phyloP scores from a whole-genome alignment of 2,888 invertebrate species.

The Drosophila fulvimacula region DNA sequence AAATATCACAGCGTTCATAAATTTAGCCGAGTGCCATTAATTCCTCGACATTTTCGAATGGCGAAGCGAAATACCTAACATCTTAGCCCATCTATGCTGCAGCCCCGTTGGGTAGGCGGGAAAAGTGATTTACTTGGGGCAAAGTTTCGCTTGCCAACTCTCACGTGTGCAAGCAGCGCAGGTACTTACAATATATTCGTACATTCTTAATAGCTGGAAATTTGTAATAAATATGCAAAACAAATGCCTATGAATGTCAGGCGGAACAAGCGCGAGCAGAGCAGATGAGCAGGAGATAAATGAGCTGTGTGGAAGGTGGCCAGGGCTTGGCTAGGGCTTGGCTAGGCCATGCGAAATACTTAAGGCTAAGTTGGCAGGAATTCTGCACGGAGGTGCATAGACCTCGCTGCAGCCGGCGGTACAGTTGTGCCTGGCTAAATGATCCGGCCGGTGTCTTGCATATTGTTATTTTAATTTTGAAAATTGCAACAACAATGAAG shows the following conservation, averaged over 20 bases:
- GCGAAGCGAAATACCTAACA: conserved; percentile 31
- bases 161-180: background rate
- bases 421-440: conserved; percentile 54
- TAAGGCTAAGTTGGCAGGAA: too few species aligned
- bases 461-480: conserved; percentile 76
- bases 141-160: conserved; percentile 36
- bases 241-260: conserved; percentile 67
- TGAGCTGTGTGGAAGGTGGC: too few species aligned
- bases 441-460: conserved; percentile 38
- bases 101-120: background rate
- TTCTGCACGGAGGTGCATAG: too few species aligned
- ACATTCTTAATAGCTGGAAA: conserved; percentile 75
- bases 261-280: conserved; percentile 31
- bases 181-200: conserved; percentile 36
- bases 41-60: conserved; percentile 70
- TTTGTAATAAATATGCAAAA: conserved; percentile 70
- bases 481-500: conserved; percentile 76
- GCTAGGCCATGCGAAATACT: too few species aligned
- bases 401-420: conserved; percentile 17
- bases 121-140: conserved; percentile 67
- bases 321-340: too few species aligned
- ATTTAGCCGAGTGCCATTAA: conserved; percentile 72
- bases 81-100: conserved; percentile 47
- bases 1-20: conserved; percentile 67
- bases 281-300: background rate